These are phyloP conservation scores for Varroa destructor DNA, from an alignment of 1,140 invertebrate species.

Conservation along the genomic window DNA sequence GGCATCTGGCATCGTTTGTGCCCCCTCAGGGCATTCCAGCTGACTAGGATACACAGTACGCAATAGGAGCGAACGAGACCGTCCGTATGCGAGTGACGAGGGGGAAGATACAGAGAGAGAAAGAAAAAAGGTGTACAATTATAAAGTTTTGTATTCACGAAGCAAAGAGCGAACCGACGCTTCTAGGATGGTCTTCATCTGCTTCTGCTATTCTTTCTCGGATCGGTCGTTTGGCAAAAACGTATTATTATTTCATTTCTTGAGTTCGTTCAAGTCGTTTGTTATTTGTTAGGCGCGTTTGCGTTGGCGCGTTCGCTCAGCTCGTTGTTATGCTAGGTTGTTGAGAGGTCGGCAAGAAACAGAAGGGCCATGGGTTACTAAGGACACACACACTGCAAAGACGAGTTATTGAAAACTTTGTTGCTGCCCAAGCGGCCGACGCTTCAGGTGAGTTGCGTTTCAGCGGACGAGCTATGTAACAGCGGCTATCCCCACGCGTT, in stretches of 20 bases:
- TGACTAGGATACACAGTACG: neutral
- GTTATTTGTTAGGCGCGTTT: too few species aligned
- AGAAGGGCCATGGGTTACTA: neutral
- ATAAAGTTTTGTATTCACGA: constrained; percentile 5
- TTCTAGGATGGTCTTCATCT: too few species aligned
- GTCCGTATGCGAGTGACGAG: neutral
- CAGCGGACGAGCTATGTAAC: too few species aligned
- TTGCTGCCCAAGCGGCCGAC: neutral
- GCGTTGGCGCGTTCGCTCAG: too few species aligned
- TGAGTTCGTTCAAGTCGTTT: neutral
- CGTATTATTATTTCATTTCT: constrained; percentile 28
- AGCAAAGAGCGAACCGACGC: too few species aligned
- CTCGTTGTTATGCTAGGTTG: too few species aligned
- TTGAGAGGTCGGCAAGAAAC: too few species aligned
- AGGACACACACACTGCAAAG: neutral
- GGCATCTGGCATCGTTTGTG: too few species aligned
- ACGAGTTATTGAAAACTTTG: constrained; percentile 2
- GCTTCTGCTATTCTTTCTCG: too few species aligned
- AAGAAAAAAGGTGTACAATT: constrained; percentile 16
- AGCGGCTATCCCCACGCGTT: too few species aligned
- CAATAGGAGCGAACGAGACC: neutral
- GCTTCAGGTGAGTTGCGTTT: too few species aligned
- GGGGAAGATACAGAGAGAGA: neutral
- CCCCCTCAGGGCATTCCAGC: neutral
- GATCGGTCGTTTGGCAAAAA: neutral